Conservation (phyloP, 2,797 vertebrate genomes). For the Mormyrus hasselquistii region DNA sequence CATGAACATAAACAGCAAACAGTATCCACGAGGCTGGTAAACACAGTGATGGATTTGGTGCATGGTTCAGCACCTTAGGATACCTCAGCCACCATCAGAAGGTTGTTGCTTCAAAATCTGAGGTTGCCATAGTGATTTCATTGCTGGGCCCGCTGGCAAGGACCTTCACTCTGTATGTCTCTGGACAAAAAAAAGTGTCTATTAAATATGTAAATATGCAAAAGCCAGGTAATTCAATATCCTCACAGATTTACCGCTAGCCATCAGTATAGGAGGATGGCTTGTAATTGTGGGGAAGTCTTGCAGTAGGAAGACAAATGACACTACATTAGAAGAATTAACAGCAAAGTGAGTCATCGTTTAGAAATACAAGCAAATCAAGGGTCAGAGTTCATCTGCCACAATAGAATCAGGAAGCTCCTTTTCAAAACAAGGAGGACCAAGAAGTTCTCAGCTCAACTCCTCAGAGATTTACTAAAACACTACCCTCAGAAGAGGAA, state of each 20-base stretch:
- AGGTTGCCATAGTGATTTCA: not conserved
- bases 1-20: not conserved
- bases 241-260: not conserved
- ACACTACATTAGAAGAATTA: not conserved
- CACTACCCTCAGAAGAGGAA: conserved; percentile 1
- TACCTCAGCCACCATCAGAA: not conserved
- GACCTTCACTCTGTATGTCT: not conserved
- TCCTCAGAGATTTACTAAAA: not conserved
- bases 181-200: not conserved
- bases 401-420: not conserved
- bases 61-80: not conserved
- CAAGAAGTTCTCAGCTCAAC: not conserved
- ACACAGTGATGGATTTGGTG: not conserved
- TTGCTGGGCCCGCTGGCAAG: not conserved
- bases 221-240: not conserved
- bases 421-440: not conserved
- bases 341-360: not conserved
- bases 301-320: not conserved
- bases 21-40: not conserved
- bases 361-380: not conserved
- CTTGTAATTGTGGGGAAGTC: not conserved
- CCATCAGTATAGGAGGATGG: not conserved
- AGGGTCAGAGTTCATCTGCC: not conserved
- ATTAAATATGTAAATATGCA: not conserved
- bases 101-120: not conserved